Evolutionary conservation across 2,888 invertebrate species (phyloP).

Genomic region (Andrena bicolor): DNA sequence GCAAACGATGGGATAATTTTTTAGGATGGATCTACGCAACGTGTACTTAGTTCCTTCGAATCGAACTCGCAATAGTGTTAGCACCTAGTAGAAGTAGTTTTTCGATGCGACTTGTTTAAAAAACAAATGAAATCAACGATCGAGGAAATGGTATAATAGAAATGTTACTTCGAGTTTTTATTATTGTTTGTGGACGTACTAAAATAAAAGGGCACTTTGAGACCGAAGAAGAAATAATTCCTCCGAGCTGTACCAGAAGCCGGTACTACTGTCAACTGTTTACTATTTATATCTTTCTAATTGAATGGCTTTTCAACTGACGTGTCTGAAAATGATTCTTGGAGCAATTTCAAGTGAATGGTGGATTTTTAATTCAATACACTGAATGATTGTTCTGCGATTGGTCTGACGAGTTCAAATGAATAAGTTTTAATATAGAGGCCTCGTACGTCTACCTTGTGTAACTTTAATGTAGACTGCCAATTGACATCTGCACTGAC

Average conservation of each 20-base stretch:
- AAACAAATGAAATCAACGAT: not conserved
- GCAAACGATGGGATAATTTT: too few relatives aligned
- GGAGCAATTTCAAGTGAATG: too few relatives aligned
- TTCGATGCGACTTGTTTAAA: too few relatives aligned
- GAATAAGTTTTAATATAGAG: not conserved
- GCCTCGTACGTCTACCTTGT: not conserved
- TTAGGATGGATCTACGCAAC: too few relatives aligned
- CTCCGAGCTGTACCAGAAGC: not conserved
- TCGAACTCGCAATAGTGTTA: too few relatives aligned
- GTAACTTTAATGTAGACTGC: not conserved
- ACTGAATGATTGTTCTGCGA: not conserved
- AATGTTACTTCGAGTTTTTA: not conserved
- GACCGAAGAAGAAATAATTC: not conserved
- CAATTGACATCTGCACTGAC: not conserved
- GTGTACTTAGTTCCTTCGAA: too few relatives aligned
- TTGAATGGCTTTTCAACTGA: too few relatives aligned
- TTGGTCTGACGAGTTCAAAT: not conserved
- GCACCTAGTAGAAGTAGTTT: too few relatives aligned
- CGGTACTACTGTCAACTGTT: not conserved
- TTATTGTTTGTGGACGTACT: not conserved
- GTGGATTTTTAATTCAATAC: not conserved
- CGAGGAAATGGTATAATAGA: not conserved
- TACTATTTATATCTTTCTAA: too few relatives aligned
- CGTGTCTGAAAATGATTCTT: too few relatives aligned
- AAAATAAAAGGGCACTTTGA: not conserved